These are phyloP conservation scores for Trachymyrmex cornetzi DNA, from an alignment of 1,140 invertebrate species.

Conservation along the genomic window DNA sequence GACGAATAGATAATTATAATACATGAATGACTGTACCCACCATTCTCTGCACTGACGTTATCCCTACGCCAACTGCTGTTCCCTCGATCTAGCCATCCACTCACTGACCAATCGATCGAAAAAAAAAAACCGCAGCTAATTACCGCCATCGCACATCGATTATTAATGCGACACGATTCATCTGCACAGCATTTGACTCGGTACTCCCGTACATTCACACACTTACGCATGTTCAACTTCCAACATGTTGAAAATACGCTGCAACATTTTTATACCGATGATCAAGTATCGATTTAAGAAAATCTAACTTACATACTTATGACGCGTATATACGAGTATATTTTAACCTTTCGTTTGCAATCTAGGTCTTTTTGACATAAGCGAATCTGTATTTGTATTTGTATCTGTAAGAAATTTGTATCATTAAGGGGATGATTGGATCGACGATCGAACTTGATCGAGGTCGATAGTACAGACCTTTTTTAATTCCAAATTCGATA, in stretches of 20 bases:
- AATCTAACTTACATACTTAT: background rate
- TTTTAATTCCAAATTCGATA: no score
- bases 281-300: background rate
- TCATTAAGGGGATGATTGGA: no score
- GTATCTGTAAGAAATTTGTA: no score
- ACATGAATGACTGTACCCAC: constrained; percentile 30
- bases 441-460: no score
- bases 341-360: no score
- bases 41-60: background rate
- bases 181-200: constrained; percentile 24
- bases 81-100: background rate
- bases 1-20: constrained; percentile 21
- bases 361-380: no score
- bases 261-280: background rate
- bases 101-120: background rate
- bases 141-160: constrained; percentile 22
- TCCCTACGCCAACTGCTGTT: constrained; percentile 20
- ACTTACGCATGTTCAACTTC: background rate
- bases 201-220: constrained; percentile 10
- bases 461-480: no score
- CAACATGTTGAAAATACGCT: background rate
- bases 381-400: no score
- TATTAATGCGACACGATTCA: constrained; percentile 30
- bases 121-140: constrained; percentile 41
- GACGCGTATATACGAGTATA: background rate